A percentile compares a stretch with the other conserved stretches of the same genome.
Conservation (phyloP, 2,797 vertebrate genomes). For the Octomys mimax region DNA sequence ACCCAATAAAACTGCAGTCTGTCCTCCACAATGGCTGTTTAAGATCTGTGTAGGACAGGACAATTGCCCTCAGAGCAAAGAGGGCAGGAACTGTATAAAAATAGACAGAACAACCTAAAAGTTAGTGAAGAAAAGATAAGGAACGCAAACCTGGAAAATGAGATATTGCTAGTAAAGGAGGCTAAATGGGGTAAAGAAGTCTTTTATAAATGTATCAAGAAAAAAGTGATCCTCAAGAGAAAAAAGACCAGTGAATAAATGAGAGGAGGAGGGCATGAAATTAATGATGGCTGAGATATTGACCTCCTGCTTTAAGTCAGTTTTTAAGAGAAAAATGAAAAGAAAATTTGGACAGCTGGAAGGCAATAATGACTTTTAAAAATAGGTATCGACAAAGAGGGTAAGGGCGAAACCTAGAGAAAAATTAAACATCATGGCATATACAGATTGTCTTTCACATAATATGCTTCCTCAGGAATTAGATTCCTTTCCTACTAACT, state of each 20-base stretch:
- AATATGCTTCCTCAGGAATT: conserved; percentile 71
- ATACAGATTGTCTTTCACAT: conserved; percentile 71
- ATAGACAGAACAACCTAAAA: conserved; percentile 71
- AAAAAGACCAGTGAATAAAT: conserved; percentile 73
- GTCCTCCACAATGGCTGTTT: conserved; percentile 26
- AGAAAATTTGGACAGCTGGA: conserved; percentile 78
- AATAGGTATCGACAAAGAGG: conserved; percentile 75
- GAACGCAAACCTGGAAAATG: conserved; percentile 64
- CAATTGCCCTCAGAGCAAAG: conserved; percentile 65
- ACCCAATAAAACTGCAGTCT: conserved; percentile 41
- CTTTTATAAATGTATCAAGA: conserved; percentile 79
- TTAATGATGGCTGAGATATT: conserved; percentile 80
- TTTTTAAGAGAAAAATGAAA: conserved; percentile 81
- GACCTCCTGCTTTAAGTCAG: conserved; percentile 79
- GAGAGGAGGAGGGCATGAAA: conserved; percentile 74
- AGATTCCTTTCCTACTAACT: conserved; percentile 49
- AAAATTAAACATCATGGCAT: conserved; percentile 73
- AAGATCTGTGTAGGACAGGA: conserved; percentile 32
- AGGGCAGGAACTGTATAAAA: conserved; percentile 74
- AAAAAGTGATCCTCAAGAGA: conserved; percentile 64
- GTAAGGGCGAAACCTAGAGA: conserved; percentile 71
- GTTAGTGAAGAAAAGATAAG: conserved; percentile 74
- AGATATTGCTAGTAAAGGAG: conserved; percentile 77
- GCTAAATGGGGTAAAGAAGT: conserved; percentile 70
- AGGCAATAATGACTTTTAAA: conserved; percentile 81